phyloP scores from a whole-genome alignment of 2,113 vertebrate genomes.

The Phocoena sinus region DNA sequence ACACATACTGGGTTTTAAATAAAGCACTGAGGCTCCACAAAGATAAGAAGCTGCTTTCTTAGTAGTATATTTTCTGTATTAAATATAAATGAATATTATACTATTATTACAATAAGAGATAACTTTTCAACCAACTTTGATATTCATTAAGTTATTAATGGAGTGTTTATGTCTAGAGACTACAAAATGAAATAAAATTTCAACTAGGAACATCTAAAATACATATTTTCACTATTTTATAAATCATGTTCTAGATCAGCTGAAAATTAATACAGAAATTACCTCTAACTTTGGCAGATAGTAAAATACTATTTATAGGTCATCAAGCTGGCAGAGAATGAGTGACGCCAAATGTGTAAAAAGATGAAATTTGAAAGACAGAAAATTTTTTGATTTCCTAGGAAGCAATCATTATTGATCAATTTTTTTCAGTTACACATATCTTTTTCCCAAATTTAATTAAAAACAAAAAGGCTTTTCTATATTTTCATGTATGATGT shows the following conservation, averaged over 20 bases:
- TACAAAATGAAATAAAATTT: not conserved
- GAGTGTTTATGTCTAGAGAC: not conserved
- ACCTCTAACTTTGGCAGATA: not conserved
- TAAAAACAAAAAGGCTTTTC: not conserved
- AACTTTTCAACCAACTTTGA: not conserved
- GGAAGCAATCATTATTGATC: not conserved
- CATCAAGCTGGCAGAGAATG: not conserved
- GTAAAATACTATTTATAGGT: not conserved
- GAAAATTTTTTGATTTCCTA: constrained; percentile 2
- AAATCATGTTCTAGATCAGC: not conserved
- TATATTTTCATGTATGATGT: not conserved
- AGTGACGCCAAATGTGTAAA: not conserved
- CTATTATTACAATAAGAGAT: not conserved
- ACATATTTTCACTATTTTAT: not conserved
- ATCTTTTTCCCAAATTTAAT: not conserved
- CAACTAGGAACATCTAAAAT: not conserved
- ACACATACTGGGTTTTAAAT: not conserved
- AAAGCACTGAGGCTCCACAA: not conserved
- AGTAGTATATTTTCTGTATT: not conserved
- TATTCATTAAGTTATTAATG: not conserved
- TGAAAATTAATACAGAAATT: constrained; percentile 29
- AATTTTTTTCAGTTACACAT: not conserved
- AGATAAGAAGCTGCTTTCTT: not conserved
- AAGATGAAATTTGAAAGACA: not conserved
- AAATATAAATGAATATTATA: not conserved